phyloP scores from a whole-genome alignment of 2,113 vertebrate genomes.

The Syngnathus scovelli region DNA sequence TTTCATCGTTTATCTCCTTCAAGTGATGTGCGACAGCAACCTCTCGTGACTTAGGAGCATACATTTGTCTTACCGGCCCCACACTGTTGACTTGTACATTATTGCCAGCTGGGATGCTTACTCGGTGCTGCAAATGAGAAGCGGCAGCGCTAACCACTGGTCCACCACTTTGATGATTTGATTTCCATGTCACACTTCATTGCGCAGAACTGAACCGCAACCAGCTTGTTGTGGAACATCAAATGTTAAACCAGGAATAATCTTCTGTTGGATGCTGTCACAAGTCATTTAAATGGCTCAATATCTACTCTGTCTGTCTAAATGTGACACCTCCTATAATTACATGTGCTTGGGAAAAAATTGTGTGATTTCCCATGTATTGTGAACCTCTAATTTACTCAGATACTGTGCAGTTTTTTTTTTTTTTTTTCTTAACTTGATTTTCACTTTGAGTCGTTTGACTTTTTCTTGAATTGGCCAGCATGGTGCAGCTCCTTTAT shows the following conservation, averaged over 20 bases:
- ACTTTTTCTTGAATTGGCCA: background rate
- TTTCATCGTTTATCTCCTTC: background rate
- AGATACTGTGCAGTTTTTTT: background rate
- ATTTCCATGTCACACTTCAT: background rate
- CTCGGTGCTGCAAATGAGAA: background rate
- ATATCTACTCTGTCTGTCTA: background rate
- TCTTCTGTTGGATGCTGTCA: background rate
- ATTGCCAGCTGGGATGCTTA: background rate
- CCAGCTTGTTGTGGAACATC: background rate
- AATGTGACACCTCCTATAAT: background rate
- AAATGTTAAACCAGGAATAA: background rate
- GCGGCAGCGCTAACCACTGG: constrained; percentile 1
- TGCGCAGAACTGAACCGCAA: background rate
- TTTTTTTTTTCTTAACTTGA: background rate
- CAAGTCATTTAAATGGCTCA: background rate
- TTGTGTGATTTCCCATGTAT: background rate
- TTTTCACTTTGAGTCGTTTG: background rate
- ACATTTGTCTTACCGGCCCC: background rate
- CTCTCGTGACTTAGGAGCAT: background rate
- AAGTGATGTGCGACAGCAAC: background rate
- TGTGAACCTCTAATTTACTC: too few relatives aligned
- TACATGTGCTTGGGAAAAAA: background rate
- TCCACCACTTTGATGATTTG: background rate
- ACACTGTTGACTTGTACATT: background rate
- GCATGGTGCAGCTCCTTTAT: background rate